These are phyloP conservation scores for Arenaria interpres DNA, from an alignment of 2,113 vertebrate genomes.

Conservation along the genomic window DNA sequence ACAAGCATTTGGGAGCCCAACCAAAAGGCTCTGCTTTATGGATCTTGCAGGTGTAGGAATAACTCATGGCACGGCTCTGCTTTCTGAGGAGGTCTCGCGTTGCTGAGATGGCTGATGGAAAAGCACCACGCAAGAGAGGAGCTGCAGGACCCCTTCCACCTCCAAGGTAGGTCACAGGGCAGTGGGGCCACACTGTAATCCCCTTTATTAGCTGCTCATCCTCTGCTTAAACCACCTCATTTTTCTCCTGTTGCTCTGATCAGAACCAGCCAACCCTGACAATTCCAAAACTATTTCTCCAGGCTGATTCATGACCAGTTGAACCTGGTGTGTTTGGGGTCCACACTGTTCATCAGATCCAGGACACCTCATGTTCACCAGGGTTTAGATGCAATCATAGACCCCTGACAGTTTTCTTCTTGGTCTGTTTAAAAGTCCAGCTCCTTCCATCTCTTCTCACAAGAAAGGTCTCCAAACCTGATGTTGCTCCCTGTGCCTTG, in stretches of 20 bases:
- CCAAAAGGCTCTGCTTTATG: not conserved
- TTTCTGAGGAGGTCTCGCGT: not conserved
- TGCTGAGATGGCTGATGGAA: not conserved
- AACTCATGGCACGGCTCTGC: not conserved
- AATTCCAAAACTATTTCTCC: not conserved
- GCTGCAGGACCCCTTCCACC: not conserved
- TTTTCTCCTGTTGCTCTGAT: not conserved
- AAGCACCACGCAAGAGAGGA: not conserved
- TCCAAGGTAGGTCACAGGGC: not conserved
- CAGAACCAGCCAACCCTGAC: not conserved
- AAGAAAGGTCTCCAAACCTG: not conserved
- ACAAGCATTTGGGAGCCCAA: slow-evolving; percentile 15
- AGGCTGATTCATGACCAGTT: not conserved
- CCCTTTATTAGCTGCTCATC: not conserved
- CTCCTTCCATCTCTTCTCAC: not conserved
- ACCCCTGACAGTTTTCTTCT: not conserved
- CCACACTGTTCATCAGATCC: not conserved
- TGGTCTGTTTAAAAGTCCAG: not conserved
- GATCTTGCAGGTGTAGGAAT: not conserved
- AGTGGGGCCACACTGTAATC: accelerated
- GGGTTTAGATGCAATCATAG: not conserved
- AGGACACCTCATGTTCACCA: not conserved
- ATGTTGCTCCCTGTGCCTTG: not conserved
- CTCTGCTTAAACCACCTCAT: not conserved
- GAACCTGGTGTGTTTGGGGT: not conserved